Percentiles rank a stretch among this genome's conserved stretches.
Evolutionary conservation across 1,140 invertebrate species (phyloP).

Genomic region (Bombus difficillimus): DNA sequence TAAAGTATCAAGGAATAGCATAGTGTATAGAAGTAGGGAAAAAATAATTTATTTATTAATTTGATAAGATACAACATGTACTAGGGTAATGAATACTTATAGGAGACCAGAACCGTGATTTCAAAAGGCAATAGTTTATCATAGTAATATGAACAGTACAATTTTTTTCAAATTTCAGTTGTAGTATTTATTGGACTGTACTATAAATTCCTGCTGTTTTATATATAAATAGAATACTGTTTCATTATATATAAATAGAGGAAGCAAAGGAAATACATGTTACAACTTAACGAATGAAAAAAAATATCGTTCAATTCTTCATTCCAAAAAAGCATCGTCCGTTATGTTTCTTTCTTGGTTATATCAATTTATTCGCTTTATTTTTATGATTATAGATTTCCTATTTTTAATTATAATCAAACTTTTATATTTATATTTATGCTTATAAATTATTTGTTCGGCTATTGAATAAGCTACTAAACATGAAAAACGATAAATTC

Average conservation of each 20-base stretch:
- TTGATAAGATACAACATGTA: not conserved
- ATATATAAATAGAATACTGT: too few relatives aligned
- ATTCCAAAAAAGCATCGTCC: too few relatives aligned
- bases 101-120: not conserved
- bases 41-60: not conserved
- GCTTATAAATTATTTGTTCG: not conserved
- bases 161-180: not conserved
- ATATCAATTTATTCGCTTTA: not conserved
- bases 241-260: too few relatives aligned
- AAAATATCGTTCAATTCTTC: not conserved
- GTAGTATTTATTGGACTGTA: too few relatives aligned
- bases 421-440: not conserved
- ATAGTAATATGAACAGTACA: not conserved
- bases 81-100: too few relatives aligned
- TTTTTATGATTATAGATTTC: not conserved
- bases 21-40: not conserved
- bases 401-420: too few relatives aligned
- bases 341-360: too few relatives aligned
- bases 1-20: not conserved
- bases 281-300: not conserved
- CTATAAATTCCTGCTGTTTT: too few relatives aligned
- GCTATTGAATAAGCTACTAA: not conserved
- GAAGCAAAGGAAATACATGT: too few relatives aligned
- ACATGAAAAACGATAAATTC: not conserved
- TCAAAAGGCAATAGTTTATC: not conserved